Evolutionary conservation across 2,888 invertebrate species (phyloP), one percentile per base, ranked within the genome.

Genomic region (Melipona bicolor): DNA sequence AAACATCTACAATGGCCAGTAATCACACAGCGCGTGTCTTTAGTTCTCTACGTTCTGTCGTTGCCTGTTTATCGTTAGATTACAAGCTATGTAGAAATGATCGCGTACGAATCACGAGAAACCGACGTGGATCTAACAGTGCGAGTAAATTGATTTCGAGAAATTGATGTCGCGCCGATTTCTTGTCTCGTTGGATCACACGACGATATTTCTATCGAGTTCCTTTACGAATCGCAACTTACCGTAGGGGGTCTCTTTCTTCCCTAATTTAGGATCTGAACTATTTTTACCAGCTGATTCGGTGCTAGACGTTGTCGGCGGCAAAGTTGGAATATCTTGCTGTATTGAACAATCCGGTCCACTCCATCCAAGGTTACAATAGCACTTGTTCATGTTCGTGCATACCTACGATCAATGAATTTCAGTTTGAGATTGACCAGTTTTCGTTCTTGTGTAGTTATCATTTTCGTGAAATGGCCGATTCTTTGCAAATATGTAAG

Each of bases 171-270:
- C 56, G 56, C n/a, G 24, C 64, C 54, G 19, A 54, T 72, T 68
- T 70, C 61, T 71, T 19, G 36, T 4, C 27, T 56, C 49, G n/a
- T n/a, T 43, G 27, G 19, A n/a, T 59, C 67, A 43, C 43, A 43
- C 9, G 50, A n/a, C 2, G 6, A 5, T 32, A 21, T 59, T 27
- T 32, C 13, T 21, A 36, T 49, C 43, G 77, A 43, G 17, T 21
- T 36, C 43, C 9, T 43, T 54, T 52, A 65, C 59, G 54, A 77
- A 17, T 68, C 65, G 88, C 77, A 88, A 96, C 97, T 96, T 97
- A 98, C 98, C 98, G 97, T 98, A 98, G 96, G 97, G 97, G 96
- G 98, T 98, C 96, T 97, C 98, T 96, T 97, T 98, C 95, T 97
- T 97, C 94, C 97, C 97, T 97, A 97, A 97, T 94, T 96, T 96